Conservation (phyloP, 2,888 invertebrate genomes). For the Branchellion lobata region DNA sequence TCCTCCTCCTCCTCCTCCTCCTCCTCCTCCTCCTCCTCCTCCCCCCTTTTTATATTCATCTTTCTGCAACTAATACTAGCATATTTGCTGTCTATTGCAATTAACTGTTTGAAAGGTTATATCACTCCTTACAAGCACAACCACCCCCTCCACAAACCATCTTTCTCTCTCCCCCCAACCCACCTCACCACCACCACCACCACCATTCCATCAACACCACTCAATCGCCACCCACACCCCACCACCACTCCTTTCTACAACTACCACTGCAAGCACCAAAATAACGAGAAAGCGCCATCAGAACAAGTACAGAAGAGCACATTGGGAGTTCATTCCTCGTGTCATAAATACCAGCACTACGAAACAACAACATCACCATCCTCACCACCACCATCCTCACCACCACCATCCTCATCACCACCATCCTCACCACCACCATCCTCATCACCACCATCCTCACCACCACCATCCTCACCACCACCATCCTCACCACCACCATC, state of each 20-base stretch:
- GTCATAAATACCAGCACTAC: no score
- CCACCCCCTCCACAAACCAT: no score
- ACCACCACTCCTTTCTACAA: conserved; percentile 1
- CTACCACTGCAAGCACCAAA: conserved; percentile 6
- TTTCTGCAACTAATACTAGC: neutral
- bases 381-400: no score
- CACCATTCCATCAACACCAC: neutral
- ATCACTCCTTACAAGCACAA: no score
- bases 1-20: neutral
- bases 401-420: no score
- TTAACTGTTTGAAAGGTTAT: neutral
- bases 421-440: no score
- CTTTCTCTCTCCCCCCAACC: neutral
- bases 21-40: neutral
- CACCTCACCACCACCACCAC: neutral
- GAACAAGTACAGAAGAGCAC: neutral
- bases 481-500: no score
- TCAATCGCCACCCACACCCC: neutral
- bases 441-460: no score
- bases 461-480: no score
- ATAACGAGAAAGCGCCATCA: neutral
- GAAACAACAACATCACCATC: no score
- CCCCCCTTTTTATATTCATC: neutral
- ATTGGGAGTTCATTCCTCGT: no score
- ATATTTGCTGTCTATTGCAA: neutral